phyloP scores from a whole-genome alignment of 2,797 vertebrate species.

The Chrysolophus pictus region DNA sequence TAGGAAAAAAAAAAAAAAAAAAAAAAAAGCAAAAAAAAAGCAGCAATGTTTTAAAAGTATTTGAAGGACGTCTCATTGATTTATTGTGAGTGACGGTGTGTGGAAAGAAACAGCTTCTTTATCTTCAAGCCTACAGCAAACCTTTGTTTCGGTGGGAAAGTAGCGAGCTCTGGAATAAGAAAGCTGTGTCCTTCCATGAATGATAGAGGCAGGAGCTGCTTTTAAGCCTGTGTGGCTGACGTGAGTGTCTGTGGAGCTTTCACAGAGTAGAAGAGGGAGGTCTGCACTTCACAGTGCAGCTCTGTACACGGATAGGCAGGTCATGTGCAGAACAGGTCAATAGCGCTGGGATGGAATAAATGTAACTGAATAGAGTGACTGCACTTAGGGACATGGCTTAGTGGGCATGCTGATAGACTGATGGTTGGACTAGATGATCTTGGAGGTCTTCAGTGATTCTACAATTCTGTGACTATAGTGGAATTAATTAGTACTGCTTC shows the following conservation, averaged over 20 bases:
- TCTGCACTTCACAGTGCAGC: not conserved
- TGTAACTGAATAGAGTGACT: not conserved
- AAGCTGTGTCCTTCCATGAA: not conserved
- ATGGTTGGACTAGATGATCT: too few relatives aligned
- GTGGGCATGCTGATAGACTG: too few relatives aligned
- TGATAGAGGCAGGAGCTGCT: not conserved
- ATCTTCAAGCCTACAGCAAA: slow-evolving; percentile 43
- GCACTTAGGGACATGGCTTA: too few relatives aligned
- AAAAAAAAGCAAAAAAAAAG: not conserved
- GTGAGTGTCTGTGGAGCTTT: not conserved
- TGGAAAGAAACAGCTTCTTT: slow-evolving; percentile 37
- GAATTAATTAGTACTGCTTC: not conserved
- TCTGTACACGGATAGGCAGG: not conserved
- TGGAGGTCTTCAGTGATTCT: too few relatives aligned
- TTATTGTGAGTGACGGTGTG: slow-evolving; percentile 52
- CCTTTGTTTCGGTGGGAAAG: slow-evolving; percentile 20
- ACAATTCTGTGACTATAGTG: not conserved
- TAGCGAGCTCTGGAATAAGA: not conserved
- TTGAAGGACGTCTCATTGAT: slow-evolving; percentile 56
- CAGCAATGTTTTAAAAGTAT: not conserved
- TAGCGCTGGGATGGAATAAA: not conserved
- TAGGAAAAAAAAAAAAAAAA: not conserved
- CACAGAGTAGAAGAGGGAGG: not conserved
- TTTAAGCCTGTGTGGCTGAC: not conserved
- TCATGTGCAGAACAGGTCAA: not conserved